Conservation (phyloP, 1,140 invertebrate genomes). For the Myzus persicae region DNA sequence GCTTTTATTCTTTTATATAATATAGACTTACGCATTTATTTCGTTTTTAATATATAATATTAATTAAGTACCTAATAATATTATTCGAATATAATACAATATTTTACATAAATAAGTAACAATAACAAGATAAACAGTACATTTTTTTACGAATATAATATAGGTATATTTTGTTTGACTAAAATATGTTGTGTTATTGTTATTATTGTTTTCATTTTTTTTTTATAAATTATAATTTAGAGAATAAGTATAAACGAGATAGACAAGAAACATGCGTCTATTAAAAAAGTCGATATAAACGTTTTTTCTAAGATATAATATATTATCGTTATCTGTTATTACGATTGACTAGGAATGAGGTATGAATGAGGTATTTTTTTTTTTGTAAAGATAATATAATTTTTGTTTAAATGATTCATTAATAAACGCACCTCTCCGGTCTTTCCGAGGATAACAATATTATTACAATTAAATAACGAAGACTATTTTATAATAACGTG, state of each 20-base stretch:
- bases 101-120: constrained; percentile 51
- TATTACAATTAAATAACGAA: constrained; percentile 58
- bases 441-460: constrained; percentile 51
- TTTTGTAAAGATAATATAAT: not conserved
- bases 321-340: not conserved
- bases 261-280: constrained; percentile 51
- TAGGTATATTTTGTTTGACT: constrained; percentile 20
- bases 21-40: constrained; percentile 23
- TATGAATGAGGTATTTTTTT: not conserved
- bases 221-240: constrained; percentile 43
- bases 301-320: not conserved
- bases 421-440: not conserved
- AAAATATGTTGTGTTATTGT: not conserved
- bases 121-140: constrained; percentile 54
- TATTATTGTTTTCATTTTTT: constrained; percentile 7
- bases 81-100: constrained; percentile 51
- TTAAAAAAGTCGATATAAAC: not conserved
- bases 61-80: constrained; percentile 39
- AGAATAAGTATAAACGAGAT: constrained; percentile 34
- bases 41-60: constrained; percentile 29
- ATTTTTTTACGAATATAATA: constrained; percentile 46
- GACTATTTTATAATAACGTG: constrained; percentile 52
- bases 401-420: not conserved
- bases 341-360: not conserved
- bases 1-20: not conserved